Conservation (phyloP, 2,888 invertebrate genomes). For the Sphaeridia pumilis region DNA sequence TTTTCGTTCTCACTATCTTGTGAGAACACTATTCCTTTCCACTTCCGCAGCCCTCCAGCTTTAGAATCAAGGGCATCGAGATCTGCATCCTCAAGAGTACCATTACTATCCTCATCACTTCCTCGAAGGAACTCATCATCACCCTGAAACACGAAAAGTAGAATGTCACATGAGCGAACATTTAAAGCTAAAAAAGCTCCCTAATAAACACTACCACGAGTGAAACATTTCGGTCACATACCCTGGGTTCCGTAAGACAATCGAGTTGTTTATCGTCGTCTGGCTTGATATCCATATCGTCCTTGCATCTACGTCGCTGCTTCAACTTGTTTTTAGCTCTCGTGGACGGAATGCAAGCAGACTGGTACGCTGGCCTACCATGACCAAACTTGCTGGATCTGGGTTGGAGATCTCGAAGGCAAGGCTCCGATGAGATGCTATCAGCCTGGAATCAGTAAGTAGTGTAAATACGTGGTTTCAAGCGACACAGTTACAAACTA, state of each 20-base stretch:
- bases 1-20: conserved; percentile 49
- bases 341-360: conserved; percentile 30
- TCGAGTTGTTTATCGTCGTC: not conserved
- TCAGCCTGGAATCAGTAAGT: conserved; percentile 23
- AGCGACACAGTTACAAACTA: not conserved
- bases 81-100: not conserved
- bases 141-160: too few species aligned
- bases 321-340: conserved; percentile 15
- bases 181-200: not conserved
- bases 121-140: too few species aligned
- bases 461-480: not conserved
- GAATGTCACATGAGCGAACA: too few species aligned
- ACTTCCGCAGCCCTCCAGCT: conserved; percentile 53
- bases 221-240: not conserved
- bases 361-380: conserved; percentile 35
- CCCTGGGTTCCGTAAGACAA: too few species aligned
- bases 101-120: not conserved
- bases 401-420: conserved; percentile 19
- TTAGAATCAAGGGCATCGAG: not conserved
- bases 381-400: conserved; percentile 29
- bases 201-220: not conserved
- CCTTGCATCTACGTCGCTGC: conserved; percentile 9
- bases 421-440: conserved; percentile 35
- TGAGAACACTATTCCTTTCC: conserved; percentile 63
- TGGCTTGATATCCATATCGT: not conserved